phyloP scores from a whole-genome alignment of 2,888 invertebrate species.

The Podabrus alpinus region DNA sequence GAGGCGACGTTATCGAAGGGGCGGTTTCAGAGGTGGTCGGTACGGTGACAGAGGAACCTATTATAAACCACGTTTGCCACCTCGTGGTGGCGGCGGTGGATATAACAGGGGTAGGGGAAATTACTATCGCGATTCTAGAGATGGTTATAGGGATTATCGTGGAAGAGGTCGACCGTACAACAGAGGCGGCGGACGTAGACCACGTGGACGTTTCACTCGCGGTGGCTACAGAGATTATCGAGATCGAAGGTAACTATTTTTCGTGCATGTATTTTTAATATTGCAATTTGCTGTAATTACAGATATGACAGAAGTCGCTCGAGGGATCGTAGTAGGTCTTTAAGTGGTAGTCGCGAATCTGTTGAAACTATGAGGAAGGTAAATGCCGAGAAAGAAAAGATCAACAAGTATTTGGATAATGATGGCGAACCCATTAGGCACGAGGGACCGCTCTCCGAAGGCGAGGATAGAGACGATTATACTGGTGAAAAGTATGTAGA shows the following conservation, averaged over 20 bases:
- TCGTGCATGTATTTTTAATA: not conserved
- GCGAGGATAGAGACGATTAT: slow-evolving; percentile 63
- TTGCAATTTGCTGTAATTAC: not conserved
- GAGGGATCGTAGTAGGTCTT: slow-evolving; percentile 53
- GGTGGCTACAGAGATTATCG: slow-evolving; percentile 68
- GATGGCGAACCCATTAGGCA: slow-evolving; percentile 55
- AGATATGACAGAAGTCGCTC: slow-evolving; percentile 64
- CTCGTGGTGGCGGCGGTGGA: slow-evolving; percentile 54
- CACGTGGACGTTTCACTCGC: slow-evolving; percentile 47
- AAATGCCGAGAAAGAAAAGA: slow-evolving; percentile 62
- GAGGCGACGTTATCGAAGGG: slow-evolving; percentile 55
- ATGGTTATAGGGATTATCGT: slow-evolving; percentile 41
- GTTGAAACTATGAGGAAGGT: slow-evolving; percentile 58
- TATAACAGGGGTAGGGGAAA: slow-evolving; percentile 48
- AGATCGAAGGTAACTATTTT: slow-evolving; percentile 57
- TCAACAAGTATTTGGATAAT: slow-evolving; percentile 61
- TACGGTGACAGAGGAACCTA: slow-evolving; percentile 76
- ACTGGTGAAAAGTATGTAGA: slow-evolving; percentile 57
- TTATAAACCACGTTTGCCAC: slow-evolving; percentile 78
- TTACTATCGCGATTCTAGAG: slow-evolving; percentile 51
- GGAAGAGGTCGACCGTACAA: slow-evolving; percentile 52
- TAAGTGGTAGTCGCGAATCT: slow-evolving; percentile 58
- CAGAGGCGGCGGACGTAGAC: slow-evolving; percentile 40
- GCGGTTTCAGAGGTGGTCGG: slow-evolving; percentile 53
- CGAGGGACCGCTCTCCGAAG: slow-evolving; percentile 63